Base-by-base conservation (phyloP, 2,888 invertebrate species). In the Lucinisca nassula region DNA sequence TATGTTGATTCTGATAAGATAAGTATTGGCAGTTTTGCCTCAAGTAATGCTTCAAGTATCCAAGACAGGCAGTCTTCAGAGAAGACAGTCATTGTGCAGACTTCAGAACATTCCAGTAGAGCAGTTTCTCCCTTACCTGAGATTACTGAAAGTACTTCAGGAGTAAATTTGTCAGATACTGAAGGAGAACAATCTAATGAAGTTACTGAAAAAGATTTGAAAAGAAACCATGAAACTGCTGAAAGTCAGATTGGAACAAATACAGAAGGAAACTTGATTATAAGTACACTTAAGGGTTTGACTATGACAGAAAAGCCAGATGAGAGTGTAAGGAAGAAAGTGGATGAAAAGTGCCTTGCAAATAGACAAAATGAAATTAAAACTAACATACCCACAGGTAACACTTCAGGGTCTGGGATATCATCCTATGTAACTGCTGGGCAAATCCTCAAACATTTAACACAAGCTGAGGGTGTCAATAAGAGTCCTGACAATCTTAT, bases 401-500 rank as follows among this genome's bases (percentile, higher is more conserved):
- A 6, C 30, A 6, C 30, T 8, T 61, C 61, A 24, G 61, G 61
- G 6, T 30, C 61, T 30, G 61, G 61, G 8, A 67, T 67, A 10
- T 67, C 67, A n/a, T 67, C 67, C 1, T 67, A 67, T 35, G 67
- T 67, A 67, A 12, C 32, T 58, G 58, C 58, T 58, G 58, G 58
- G 1, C 24, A 58, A 58, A 4, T 27, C n/a, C n/a, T n/a, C n/a
- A n/a, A n/a, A n/a, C n/a, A n/a, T n/a, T n/a, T n/a, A n/a, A n/a
- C n/a, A n/a, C n/a, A n/a, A n/a, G n/a, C n/a, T n/a, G n/a, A n/a
- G n/a, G n/a, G n/a, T n/a, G n/a, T n/a, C n/a, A n/a, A n/a, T n/a
- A n/a, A n/a, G n/a, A n/a, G n/a, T n/a, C n/a, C n/a, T n/a, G n/a
- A n/a, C n/a, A n/a, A n/a, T n/a, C n/a, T n/a, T n/a, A n/a, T n/a